These are phyloP conservation scores for Adelphocoris suturalis DNA, from an alignment of 2,888 invertebrate genomes.

Conservation along the genomic window DNA sequence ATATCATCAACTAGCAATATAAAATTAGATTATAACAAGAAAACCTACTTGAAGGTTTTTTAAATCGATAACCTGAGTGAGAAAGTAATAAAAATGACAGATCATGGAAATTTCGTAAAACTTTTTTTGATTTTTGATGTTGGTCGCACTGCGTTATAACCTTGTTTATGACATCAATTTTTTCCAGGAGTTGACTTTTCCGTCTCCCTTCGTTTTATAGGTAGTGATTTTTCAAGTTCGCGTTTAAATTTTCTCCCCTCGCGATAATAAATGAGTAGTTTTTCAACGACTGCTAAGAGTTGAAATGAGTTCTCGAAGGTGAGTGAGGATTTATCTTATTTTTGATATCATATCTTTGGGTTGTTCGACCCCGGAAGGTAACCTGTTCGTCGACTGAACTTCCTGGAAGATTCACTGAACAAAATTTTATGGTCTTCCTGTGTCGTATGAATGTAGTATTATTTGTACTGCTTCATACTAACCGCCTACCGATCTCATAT, in stretches of 20 bases:
- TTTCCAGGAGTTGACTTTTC: background rate
- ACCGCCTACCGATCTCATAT: too few relatives aligned
- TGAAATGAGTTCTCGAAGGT: slow-evolving; percentile 64
- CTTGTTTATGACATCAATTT: slow-evolving; percentile 31
- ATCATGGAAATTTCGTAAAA: too few relatives aligned
- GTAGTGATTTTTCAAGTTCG: background rate
- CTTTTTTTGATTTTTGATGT: background rate
- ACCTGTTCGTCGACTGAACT: background rate
- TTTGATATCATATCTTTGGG: background rate
- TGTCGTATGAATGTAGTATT: background rate
- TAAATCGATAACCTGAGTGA: too few relatives aligned
- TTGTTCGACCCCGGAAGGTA: background rate
- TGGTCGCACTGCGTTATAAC: slow-evolving; percentile 1
- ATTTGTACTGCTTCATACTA: background rate
- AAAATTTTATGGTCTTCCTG: background rate
- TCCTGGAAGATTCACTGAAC: slow-evolving; percentile 4
- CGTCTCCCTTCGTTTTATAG: background rate
- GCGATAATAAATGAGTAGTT: background rate
- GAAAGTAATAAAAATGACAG: too few relatives aligned
- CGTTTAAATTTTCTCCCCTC: background rate
- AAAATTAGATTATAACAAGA: background rate
- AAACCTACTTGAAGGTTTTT: background rate
- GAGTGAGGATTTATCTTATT: background rate
- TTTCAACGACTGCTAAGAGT: slow-evolving; percentile 18
- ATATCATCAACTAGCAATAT: too few relatives aligned